Conservation (phyloP, 2,888 invertebrate genomes). For the Himalopsyche japonica region DNA sequence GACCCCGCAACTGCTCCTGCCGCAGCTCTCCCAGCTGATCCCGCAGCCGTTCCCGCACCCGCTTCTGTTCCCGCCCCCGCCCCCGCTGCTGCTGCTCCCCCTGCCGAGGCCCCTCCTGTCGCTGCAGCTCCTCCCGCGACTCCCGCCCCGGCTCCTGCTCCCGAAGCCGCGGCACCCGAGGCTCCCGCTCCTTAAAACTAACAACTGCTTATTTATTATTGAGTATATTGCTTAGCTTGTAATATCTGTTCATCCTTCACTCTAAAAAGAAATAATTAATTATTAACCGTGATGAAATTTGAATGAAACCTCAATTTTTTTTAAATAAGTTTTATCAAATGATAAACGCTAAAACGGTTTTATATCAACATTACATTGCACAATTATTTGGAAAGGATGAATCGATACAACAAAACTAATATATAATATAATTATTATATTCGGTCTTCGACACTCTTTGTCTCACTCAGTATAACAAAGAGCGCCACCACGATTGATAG, state of each 20-base stretch:
- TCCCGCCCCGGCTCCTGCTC: slow-evolving; percentile 38
- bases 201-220: not conserved
- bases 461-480: too few relatives aligned
- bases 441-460: too few relatives aligned
- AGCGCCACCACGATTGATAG: too few relatives aligned
- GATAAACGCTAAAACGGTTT: too few relatives aligned
- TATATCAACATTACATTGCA: too few relatives aligned
- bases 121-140: slow-evolving; percentile 38
- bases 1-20: slow-evolving; percentile 45
- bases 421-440: too few relatives aligned
- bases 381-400: too few relatives aligned
- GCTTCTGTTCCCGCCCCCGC: slow-evolving; percentile 42
- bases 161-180: slow-evolving; percentile 41
- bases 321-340: too few relatives aligned
- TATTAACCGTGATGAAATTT: too few relatives aligned
- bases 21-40: slow-evolving; percentile 42
- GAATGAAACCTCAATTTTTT: too few relatives aligned
- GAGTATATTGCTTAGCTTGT: not conserved
- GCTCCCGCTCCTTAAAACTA: slow-evolving; percentile 38
- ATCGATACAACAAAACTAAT: too few relatives aligned
- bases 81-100: slow-evolving; percentile 41
- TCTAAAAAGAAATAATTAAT: too few relatives aligned
- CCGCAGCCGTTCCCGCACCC: slow-evolving; percentile 42
- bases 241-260: not conserved
- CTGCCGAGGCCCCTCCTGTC: slow-evolving; percentile 33